These are phyloP conservation scores for Pardosa pseudoannulata DNA, from an alignment of 2,888 invertebrate species.

Conservation along the genomic window DNA sequence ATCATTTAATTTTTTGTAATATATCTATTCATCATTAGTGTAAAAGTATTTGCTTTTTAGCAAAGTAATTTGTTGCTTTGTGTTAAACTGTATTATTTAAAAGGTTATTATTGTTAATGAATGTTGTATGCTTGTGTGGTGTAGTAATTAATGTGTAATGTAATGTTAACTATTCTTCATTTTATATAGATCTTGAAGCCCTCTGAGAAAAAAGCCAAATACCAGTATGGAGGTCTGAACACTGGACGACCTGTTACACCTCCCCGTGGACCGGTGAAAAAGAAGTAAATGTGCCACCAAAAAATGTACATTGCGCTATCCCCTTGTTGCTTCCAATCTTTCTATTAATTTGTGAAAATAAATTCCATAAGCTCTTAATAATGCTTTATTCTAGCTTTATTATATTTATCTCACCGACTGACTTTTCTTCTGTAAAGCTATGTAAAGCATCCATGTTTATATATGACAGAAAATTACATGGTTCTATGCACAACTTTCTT, in stretches of 20 bases:
- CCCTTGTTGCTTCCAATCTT: conserved; percentile 47
- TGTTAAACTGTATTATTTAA: too few relatives aligned
- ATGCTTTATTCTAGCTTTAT: conserved; percentile 50
- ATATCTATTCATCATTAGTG: too few relatives aligned
- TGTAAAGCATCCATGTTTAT: conserved; percentile 37
- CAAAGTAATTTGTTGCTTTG: too few relatives aligned
- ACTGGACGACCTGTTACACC: conserved; percentile 98
- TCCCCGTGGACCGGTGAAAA: conserved; percentile 84
- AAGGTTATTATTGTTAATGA: too few relatives aligned
- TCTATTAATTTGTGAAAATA: conserved; percentile 49
- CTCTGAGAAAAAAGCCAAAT: conserved; percentile 99
- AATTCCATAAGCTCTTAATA: conserved; percentile 37
- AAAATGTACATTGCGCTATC: conserved; percentile 50
- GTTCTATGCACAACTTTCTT: conserved; percentile 29
- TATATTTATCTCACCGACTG: conserved; percentile 44
- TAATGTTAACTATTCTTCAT: too few relatives aligned
- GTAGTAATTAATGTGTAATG: too few relatives aligned
- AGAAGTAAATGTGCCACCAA: conserved; percentile 74
- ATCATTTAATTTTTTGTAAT: too few relatives aligned
- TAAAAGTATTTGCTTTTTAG: too few relatives aligned
- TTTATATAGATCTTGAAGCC: conserved; percentile 94
- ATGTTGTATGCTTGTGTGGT: too few relatives aligned
- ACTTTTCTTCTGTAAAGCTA: conserved; percentile 35
- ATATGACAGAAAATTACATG: not conserved
- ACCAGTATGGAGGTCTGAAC: conserved; percentile 95